Evolutionary conservation across 1,140 invertebrate species (phyloP).

Genomic region (Gryllus bimaculatus): DNA sequence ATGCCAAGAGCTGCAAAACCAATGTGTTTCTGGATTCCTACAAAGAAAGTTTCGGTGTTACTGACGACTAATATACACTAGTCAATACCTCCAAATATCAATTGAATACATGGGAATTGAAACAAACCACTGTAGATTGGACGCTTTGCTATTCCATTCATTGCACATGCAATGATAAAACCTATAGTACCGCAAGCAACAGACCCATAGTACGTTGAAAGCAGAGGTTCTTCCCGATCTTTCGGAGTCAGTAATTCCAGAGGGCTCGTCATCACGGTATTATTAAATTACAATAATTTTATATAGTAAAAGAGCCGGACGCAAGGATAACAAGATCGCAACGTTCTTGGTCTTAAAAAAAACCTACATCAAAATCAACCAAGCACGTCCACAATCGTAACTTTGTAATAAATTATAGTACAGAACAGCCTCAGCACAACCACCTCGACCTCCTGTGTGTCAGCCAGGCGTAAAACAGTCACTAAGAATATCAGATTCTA

Average conservation of each 20-base stretch:
- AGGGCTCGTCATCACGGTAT: neutral
- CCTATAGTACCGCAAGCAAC: neutral
- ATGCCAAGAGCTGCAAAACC: too few relatives aligned
- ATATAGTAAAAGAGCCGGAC: too few relatives aligned
- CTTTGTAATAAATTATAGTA: too few relatives aligned
- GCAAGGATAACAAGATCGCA: too few relatives aligned
- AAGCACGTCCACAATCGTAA: too few relatives aligned
- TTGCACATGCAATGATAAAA: neutral
- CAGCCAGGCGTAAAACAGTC: too few relatives aligned
- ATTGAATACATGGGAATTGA: neutral
- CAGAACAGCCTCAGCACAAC: too few relatives aligned
- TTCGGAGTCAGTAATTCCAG: neutral
- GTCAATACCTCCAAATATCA: neutral
- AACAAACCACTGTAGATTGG: neutral
- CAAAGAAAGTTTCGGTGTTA: neutral
- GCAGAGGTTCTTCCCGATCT: neutral
- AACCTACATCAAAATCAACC: too few relatives aligned
- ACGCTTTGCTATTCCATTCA: neutral
- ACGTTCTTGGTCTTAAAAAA: too few relatives aligned
- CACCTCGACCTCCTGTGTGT: too few relatives aligned
- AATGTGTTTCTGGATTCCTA: conserved; percentile 6
- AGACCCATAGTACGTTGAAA: neutral
- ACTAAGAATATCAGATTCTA: too few relatives aligned
- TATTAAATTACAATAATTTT: too few relatives aligned
- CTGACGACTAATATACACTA: neutral